Evolutionary conservation across 37 sponge, comb jelly and placozoan species (phyloP).

Genomic region (Ianthella basta): DNA sequence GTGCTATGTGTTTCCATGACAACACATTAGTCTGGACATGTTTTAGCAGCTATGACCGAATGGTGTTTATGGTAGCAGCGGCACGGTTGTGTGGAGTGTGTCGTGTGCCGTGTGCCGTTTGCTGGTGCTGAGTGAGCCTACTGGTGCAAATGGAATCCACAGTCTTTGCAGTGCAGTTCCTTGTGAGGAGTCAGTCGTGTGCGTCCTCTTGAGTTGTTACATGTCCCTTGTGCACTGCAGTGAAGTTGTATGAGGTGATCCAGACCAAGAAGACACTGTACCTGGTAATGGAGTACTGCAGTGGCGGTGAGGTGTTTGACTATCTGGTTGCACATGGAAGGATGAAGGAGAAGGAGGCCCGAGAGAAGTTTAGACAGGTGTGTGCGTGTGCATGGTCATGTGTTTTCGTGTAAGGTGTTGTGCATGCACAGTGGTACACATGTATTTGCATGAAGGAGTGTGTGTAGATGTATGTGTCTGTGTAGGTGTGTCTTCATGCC

Average conservation of each 20-base stretch:
- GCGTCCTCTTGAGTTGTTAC: too few relatives aligned
- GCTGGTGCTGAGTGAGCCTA: too few relatives aligned
- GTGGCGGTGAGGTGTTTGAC: slow-evolving; percentile 99
- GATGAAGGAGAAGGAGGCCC: slow-evolving; percentile 99
- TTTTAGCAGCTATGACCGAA: too few relatives aligned
- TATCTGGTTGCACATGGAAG: slow-evolving; percentile 99
- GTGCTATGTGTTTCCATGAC: too few relatives aligned
- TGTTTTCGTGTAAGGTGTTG: neutral
- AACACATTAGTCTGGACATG: too few relatives aligned
- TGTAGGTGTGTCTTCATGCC: neutral
- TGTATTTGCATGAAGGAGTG: neutral
- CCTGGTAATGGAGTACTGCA: slow-evolving; percentile 98
- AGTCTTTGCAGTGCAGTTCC: too few relatives aligned
- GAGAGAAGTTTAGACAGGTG: slow-evolving; percentile 98
- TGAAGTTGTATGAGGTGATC: slow-evolving; percentile 98
- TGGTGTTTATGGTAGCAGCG: too few relatives aligned
- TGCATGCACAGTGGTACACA: too few relatives aligned
- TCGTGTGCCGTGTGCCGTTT: too few relatives aligned
- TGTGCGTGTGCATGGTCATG: neutral
- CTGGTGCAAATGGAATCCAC: too few relatives aligned
- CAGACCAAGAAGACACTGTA: slow-evolving; percentile 98
- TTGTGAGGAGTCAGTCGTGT: neutral
- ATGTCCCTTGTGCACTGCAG: slow-evolving; percentile 31
- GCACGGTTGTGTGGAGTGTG: too few relatives aligned
- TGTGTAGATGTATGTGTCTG: neutral